Evolutionary conservation across 2,113 vertebrate species (phyloP), one percentile per base, ranked within the genome.

Genomic region (Neodontobutis hainanensis): DNA sequence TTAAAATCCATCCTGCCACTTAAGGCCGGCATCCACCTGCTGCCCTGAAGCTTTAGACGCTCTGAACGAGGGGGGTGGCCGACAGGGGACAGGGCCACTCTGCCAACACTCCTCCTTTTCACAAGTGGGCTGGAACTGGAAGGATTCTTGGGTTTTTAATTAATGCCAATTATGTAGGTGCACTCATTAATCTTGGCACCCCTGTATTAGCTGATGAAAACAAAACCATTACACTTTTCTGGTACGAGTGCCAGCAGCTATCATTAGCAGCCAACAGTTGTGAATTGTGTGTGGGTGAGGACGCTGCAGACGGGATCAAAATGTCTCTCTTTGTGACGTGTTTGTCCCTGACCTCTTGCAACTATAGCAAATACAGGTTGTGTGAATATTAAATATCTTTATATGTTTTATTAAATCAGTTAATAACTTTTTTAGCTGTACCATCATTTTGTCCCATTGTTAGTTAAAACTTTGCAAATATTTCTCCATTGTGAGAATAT

Each of bases 131-230:
- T 73, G 70, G 57, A 71, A 78, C 72, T 72, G 10, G 65, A 70
- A 88, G 83, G 77, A 80, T 80, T 83, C 85, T 87, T 67, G 77
- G 77, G 82, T 76, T 88, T 55, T 87, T 89, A 89, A 90, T 90
- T 89, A 87, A 80, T 77, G 79, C 78, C 83, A 91, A 88, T 91
- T 88, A 90, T 73, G 73, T 59, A 7, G 52, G 72, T 84, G 83
- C 70, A 78, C 82, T 88, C 88, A 87, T 90, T 90, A 87, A 89
- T 90, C 87, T 77, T 85, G 85, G 89, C 88, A 82, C 69, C 74
- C 74, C 70, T 36, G 78, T 86, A 83, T 87, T 79, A 90, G 84
- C 80, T 66, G 85, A 88, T 85, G 87, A 90, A 88, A 90, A 91
- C 87, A 87, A 84, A 88, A 81, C 76, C 75, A 77, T 85, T 83